These are phyloP conservation scores for Daubentonia madagascariensis DNA, from an alignment of 2,113 vertebrate species.

Conservation along the genomic window DNA sequence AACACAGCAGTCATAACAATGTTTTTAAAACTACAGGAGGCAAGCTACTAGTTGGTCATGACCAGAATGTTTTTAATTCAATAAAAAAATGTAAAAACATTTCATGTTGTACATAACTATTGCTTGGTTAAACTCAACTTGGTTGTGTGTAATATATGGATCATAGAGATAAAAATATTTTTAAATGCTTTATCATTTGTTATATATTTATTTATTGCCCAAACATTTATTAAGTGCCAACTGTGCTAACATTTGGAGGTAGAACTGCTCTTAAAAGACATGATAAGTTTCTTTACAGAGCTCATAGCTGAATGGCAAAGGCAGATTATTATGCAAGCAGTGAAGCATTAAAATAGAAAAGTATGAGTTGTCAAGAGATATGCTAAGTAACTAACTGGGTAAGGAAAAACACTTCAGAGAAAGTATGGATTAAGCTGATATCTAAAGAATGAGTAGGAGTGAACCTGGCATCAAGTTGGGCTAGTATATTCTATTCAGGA, in stretches of 20 bases:
- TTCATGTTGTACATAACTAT: not conserved
- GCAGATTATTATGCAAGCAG: not conserved
- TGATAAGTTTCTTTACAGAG: not conserved
- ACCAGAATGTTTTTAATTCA: conserved; percentile 14
- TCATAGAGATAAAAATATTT: not conserved
- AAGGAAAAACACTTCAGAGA: not conserved
- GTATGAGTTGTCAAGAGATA: not conserved
- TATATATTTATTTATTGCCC: not conserved
- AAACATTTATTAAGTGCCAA: not conserved
- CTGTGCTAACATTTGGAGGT: not conserved
- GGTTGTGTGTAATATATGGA: not conserved
- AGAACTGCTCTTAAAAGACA: not conserved
- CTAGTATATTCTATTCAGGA: not conserved
- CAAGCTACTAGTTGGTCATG: conserved; percentile 8
- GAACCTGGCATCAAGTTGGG: not conserved
- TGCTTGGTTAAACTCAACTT: not conserved
- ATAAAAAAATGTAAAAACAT: not conserved
- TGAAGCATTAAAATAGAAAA: not conserved
- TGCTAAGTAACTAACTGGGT: not conserved
- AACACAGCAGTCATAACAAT: conserved; percentile 48
- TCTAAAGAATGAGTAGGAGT: not conserved
- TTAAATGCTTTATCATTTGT: not conserved
- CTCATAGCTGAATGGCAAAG: not conserved
- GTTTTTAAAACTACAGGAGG: conserved; percentile 24
- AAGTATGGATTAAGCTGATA: not conserved